These are phyloP conservation scores for Drosophila mayri DNA, from an alignment of 1,140 invertebrate genomes.

Conservation along the genomic window DNA sequence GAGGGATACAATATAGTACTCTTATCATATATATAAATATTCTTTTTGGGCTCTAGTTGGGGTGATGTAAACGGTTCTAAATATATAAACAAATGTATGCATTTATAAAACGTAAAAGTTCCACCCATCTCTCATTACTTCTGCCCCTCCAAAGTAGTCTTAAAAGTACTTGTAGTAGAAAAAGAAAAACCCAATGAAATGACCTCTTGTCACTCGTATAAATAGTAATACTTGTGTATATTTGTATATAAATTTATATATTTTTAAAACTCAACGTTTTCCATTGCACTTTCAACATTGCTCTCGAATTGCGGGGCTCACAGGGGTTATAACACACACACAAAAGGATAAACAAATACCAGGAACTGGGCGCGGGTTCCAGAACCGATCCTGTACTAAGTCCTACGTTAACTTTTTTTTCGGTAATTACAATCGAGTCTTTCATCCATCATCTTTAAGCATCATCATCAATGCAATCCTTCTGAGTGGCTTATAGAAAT, in stretches of 20 bases:
- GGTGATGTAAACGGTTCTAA: conserved; percentile 32
- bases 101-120: conserved; percentile 19
- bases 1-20: conserved; percentile 11
- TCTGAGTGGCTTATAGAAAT: conserved; percentile 17
- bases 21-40: conserved; percentile 8
- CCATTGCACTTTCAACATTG: conserved; percentile 60
- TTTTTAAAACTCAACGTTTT: conserved; percentile 54
- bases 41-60: background rate
- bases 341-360: conserved; percentile 24
- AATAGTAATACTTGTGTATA: conserved; percentile 50
- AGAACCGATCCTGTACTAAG: conserved; percentile 9
- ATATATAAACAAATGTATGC: conserved; percentile 52
- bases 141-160: conserved; percentile 41
- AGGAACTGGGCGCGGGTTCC: background rate
- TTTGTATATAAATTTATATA: conserved; percentile 58
- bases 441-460: conserved; percentile 7
- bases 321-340: conserved; percentile 6
- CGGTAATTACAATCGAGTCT: conserved; percentile 52
- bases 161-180: conserved; percentile 54
- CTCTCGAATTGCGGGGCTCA: conserved; percentile 42
- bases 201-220: conserved; percentile 28
- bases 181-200: conserved; percentile 28
- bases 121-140: background rate
- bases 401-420: conserved; percentile 51
- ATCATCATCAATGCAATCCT: conserved; percentile 9